Conservation (phyloP, 2,113 vertebrate species). For the Lipophrys pholis region DNA sequence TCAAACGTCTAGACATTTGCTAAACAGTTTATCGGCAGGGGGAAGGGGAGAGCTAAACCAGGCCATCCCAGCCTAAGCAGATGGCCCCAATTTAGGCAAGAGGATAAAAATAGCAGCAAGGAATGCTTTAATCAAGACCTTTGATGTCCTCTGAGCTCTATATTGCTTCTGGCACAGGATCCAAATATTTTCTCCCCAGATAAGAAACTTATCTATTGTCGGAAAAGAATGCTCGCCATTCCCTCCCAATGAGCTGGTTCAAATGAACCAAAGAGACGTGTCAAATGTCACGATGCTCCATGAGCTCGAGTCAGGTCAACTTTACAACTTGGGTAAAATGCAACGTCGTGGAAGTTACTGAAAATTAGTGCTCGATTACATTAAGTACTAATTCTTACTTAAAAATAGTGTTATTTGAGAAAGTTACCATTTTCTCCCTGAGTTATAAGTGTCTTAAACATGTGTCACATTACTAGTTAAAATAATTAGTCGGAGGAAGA, state of each 20-base stretch:
- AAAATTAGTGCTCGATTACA: neutral
- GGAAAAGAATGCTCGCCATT: constrained; percentile 55
- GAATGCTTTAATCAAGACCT: constrained; percentile 83
- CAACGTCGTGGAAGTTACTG: neutral
- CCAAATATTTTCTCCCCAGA: constrained; percentile 68
- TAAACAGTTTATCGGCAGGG: constrained; percentile 41
- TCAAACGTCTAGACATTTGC: constrained; percentile 49
- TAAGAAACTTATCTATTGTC: constrained; percentile 71
- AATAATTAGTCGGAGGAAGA: no score
- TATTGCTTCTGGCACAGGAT: constrained; percentile 73
- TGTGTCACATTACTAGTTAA: no score
- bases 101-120: constrained; percentile 74
- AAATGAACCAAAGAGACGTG: constrained; percentile 23
- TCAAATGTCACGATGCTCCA: constrained; percentile 39
- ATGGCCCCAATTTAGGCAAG: constrained; percentile 68
- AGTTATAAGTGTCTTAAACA: no score
- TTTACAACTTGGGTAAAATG: neutral
- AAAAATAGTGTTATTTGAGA: no score
- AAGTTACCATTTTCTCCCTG: no score
- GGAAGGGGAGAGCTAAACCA: neutral
- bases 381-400: no score
- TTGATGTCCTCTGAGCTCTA: constrained; percentile 62
- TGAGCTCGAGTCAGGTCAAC: neutral
- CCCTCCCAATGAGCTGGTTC: constrained; percentile 36
- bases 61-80: constrained; percentile 34